Conservation (phyloP, 2,888 invertebrate species). For the Eupithecia tripunctaria region DNA sequence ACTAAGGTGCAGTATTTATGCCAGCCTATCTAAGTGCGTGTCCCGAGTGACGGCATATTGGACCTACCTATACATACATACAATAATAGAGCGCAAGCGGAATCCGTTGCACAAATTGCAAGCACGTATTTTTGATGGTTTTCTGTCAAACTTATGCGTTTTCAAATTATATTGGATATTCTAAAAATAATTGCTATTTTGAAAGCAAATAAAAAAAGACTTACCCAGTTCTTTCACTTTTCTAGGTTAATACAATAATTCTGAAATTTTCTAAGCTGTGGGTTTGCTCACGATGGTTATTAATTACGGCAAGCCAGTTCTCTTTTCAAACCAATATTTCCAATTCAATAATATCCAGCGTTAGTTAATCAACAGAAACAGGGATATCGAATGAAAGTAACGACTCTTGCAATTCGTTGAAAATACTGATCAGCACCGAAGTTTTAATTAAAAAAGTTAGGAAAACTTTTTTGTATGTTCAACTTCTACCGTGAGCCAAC, state of each 20-base stretch:
- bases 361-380: conserved; percentile 17
- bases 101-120: background rate
- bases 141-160: background rate
- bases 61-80: too few species aligned
- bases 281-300: background rate
- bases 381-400: conserved; percentile 36
- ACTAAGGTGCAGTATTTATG: background rate
- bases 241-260: too few species aligned
- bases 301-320: background rate
- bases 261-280: background rate
- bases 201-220: background rate
- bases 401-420: conserved; percentile 40
- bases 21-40: background rate
- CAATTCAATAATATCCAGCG: conserved; percentile 6
- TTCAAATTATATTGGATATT: background rate
- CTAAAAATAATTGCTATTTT: background rate
- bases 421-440: conserved; percentile 44
- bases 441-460: conserved; percentile 48
- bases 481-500: conserved; percentile 30
- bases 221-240: too few species aligned
- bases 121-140: background rate
- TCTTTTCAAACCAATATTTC: background rate
- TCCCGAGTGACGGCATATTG: background rate
- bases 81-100: background rate
- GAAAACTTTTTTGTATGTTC: conserved; percentile 39